Base-by-base conservation (phyloP, 2,888 invertebrate genomes). In the Halictus quadricinctus region DNA sequence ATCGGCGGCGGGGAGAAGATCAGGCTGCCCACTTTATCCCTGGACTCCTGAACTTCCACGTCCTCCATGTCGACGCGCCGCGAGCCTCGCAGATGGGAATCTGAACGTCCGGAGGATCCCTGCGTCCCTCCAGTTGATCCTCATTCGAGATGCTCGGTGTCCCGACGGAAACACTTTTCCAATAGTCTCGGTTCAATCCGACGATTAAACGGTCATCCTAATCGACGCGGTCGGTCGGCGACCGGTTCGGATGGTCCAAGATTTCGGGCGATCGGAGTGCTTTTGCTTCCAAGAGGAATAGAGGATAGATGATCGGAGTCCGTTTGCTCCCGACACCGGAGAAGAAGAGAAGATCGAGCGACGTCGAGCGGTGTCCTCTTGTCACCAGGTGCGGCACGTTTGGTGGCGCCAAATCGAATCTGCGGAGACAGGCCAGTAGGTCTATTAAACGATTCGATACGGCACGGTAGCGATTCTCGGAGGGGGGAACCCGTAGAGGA, bases 1-100 rank as follows among this genome's bases (percentile, higher is more conserved):
- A 95, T 95, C 50, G 95, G 95, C 1, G 95, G 94, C 60, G 94
- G 95, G 15, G 93, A 93, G 66, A 94, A 93, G n/a, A 92, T 88
- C 80, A 94, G 88, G 46, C 90, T 93, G 50, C 94, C 93, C 21
- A 94, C 90, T 84, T 94, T 93, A 76, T 95, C 95, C 81, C 93
- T 88, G 8, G 91, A 92, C 81, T 95, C 95, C 76, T 92, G 93
- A 79, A 93, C 93, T 43, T 93, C 93, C 79, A 91, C 87, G 69
- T 94, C 95, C 60, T 94, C 94, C 92, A 93, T 93, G 36, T 58
- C 72, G 12, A 43, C 8, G n/a, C 54, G 29, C 13, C 41, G 36
- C 25, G 58, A 29, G 41, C 12, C 58, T 50, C n/a, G 7, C 72
- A 21, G 36, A 48, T 18, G 13, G 18, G 50, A 41, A 15, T 43